Percentiles rank a stretch among this genome's conserved stretches.
phyloP scores from a whole-genome alignment of 2,113 vertebrate genomes.

The Taurulus bubalis region DNA sequence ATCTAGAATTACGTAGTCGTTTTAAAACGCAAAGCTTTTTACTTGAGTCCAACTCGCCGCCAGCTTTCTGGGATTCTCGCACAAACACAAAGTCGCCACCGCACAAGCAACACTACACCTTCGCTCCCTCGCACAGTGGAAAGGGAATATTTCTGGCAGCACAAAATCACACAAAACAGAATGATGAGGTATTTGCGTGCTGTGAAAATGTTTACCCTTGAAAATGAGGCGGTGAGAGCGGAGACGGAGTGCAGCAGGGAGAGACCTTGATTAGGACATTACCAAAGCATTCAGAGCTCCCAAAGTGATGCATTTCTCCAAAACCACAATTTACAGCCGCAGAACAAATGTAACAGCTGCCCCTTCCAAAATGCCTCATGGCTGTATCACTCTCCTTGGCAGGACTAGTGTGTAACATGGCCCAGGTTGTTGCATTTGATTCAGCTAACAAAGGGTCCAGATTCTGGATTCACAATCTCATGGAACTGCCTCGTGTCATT shows the following conservation, averaged over 20 bases:
- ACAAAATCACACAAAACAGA: constrained; percentile 48
- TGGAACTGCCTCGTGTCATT: constrained; percentile 41
- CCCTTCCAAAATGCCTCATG: constrained; percentile 65
- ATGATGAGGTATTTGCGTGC: constrained; percentile 77
- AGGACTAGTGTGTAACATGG: constrained; percentile 55
- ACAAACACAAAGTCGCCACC: constrained; percentile 24
- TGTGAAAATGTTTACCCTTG: constrained; percentile 78
- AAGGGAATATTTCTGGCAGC: constrained; percentile 44
- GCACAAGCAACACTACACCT: constrained; percentile 41
- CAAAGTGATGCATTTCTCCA: constrained; percentile 71
- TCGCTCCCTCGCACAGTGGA: constrained; percentile 24
- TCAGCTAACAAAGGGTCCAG: constrained; percentile 40
- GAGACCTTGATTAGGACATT: constrained; percentile 79
- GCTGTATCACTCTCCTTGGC: constrained; percentile 63
- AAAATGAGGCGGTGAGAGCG: constrained; percentile 72
- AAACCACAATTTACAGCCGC: constrained; percentile 71
- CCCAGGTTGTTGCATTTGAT: constrained; percentile 65
- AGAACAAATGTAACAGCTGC: constrained; percentile 78
- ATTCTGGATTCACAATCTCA: constrained; percentile 5
- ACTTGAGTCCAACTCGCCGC: constrained; percentile 31
- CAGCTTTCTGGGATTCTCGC: constrained; percentile 34
- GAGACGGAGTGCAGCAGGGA: constrained; percentile 40
- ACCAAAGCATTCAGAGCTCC: constrained; percentile 67
- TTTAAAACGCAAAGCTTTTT: constrained; percentile 58
- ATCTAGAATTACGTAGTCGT: constrained; percentile 64